phyloP scores from a whole-genome alignment of 2,113 vertebrate genomes.

The human (Homo sapiens) region DNA sequence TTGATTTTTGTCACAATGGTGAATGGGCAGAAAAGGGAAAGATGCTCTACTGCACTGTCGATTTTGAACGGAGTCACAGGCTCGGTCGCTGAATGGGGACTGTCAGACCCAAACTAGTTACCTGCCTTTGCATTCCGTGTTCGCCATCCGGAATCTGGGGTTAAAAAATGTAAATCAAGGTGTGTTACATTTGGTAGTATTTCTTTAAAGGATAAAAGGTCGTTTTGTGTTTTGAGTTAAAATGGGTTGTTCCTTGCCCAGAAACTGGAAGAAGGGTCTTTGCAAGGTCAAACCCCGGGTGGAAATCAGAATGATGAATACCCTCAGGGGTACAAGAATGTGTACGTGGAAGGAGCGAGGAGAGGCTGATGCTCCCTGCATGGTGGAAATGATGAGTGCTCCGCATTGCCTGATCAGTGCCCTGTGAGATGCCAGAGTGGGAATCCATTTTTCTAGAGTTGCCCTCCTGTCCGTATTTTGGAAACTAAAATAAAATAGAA shows the following conservation, averaged over 20 bases:
- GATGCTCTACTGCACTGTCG: not conserved
- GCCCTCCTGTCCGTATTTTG: slow-evolving; percentile 48
- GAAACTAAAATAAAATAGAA: slow-evolving; percentile 59
- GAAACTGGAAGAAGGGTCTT: slow-evolving; percentile 53
- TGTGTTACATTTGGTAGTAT: not conserved
- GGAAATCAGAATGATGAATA: slow-evolving; percentile 37
- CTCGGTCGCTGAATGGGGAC: not conserved
- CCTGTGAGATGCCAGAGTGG: not conserved
- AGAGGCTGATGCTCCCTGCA: not conserved
- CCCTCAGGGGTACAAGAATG: not conserved
- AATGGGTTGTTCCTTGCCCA: slow-evolving; percentile 30
- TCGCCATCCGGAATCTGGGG: not conserved
- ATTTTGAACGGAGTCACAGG: not conserved
- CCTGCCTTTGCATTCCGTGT: slow-evolving; percentile 22
- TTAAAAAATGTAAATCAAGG: slow-evolving; percentile 17
- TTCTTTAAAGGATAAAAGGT: slow-evolving; percentile 75
- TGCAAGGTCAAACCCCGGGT: slow-evolving; percentile 81
- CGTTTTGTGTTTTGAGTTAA: slow-evolving; percentile 51
- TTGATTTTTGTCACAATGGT: slow-evolving; percentile 49
- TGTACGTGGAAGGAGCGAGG: not conserved
- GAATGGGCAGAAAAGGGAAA: slow-evolving; percentile 43
- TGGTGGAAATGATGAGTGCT: not conserved
- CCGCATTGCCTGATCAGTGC: not conserved
- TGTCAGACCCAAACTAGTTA: slow-evolving; percentile 53
- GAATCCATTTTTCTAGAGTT: slow-evolving; percentile 71